Conservation (phyloP, 2,888 invertebrate species). For the Meloe dianella region DNA sequence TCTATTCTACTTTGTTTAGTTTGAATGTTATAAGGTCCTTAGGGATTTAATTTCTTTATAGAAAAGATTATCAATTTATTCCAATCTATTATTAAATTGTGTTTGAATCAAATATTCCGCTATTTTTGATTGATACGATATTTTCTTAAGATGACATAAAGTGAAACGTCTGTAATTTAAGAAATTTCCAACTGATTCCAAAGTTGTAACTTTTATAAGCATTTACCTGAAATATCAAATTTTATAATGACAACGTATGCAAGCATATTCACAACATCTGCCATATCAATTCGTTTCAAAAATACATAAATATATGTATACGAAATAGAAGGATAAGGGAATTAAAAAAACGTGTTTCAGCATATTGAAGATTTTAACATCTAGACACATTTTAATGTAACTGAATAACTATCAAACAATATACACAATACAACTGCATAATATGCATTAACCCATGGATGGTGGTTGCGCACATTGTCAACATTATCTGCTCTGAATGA, state of each 20-base stretch:
- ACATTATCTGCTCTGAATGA: background rate
- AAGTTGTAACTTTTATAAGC: no score
- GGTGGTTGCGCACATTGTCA: no score
- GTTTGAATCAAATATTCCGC: conserved; percentile 1
- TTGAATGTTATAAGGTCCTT: no score
- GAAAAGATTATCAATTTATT: no score
- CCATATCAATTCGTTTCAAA: background rate
- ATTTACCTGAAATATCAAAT: background rate
- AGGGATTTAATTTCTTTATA: no score
- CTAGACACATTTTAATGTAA: background rate
- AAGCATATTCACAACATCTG: background rate
- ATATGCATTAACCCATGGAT: no score
- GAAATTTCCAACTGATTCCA: no score
- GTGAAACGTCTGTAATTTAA: no score
- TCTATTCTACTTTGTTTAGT: no score
- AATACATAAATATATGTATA: background rate
- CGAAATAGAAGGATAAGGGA: background rate
- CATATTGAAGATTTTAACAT: background rate
- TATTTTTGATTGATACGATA: conserved; percentile 15
- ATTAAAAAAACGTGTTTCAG: background rate
- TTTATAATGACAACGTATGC: background rate
- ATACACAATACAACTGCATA: no score
- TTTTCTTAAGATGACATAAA: no score
- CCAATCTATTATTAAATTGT: background rate
- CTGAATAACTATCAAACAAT: background rate